Conservation (phyloP, 2,888 invertebrate genomes). For the Stomorhina lunata region DNA sequence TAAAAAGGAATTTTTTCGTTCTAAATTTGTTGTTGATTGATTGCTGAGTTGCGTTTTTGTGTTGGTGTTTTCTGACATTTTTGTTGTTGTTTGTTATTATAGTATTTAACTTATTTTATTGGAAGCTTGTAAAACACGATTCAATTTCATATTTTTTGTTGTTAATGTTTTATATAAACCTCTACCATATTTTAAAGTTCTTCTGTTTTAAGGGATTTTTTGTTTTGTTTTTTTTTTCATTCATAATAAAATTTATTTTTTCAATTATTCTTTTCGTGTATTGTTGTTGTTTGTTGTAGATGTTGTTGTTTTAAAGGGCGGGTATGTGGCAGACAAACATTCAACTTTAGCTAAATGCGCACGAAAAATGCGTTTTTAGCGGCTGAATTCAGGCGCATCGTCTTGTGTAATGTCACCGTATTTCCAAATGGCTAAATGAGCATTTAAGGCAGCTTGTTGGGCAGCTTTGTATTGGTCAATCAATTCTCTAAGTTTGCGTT, state of each 20-base stretch:
- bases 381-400: conserved; percentile 79
- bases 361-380: conserved; percentile 73
- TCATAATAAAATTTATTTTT: conserved; percentile 48
- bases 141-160: conserved; percentile 43
- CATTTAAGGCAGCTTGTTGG: conserved; percentile 91
- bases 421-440: conserved; percentile 95
- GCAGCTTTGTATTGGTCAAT: conserved; percentile 91
- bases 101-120: conserved; percentile 54
- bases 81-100: conserved; percentile 30
- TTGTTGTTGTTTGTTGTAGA: conserved; percentile 68
- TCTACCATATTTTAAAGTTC: conserved; percentile 58
- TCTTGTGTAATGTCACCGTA: conserved; percentile 94
- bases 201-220: conserved; percentile 21
- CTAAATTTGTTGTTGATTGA: conserved; percentile 56
- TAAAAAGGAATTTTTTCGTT: conserved; percentile 53
- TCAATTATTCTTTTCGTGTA: conserved; percentile 56
- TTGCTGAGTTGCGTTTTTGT: conserved; percentile 58
- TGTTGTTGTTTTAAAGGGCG: conserved; percentile 76
- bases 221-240: conserved; percentile 35
- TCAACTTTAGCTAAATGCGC: conserved; percentile 70
- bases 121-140: conserved; percentile 65
- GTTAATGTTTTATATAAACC: conserved; percentile 56
- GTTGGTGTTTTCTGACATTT: conserved; percentile 36
- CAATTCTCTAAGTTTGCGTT: conserved; percentile 89
- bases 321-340: conserved; percentile 80